phyloP scores from a whole-genome alignment of 2,888 invertebrate genomes.

The Lasioglossum marginatum region DNA sequence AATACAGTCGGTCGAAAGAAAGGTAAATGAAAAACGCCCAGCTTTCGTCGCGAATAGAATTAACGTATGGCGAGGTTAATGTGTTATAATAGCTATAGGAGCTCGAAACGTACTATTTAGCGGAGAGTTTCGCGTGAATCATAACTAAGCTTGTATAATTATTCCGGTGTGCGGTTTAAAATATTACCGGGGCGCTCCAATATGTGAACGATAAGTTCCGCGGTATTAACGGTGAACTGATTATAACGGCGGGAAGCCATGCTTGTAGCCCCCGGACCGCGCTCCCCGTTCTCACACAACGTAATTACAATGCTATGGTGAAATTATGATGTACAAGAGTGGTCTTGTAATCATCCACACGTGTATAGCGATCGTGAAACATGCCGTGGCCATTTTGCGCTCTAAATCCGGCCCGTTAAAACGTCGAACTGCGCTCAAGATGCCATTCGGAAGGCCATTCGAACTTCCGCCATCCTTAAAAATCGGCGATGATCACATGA shows the following conservation, averaged over 20 bases:
- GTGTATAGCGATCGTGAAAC: neutral
- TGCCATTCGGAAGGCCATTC: neutral
- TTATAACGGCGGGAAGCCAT: conserved; percentile 26
- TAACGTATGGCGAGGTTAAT: neutral
- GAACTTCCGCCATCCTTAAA: neutral
- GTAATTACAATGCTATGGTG: conserved; percentile 25
- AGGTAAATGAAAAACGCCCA: neutral
- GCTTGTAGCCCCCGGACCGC: neutral
- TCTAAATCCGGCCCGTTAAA: neutral
- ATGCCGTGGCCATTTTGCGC: conserved; percentile 5
- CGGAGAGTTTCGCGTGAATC: conserved; percentile 10
- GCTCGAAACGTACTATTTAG: conserved; percentile 6
- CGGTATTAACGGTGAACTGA: conserved; percentile 41
- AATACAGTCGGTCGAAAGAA: neutral
- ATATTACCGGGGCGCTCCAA: conserved; percentile 20
- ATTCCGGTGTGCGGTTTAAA: conserved; percentile 15
- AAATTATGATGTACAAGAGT: conserved; percentile 33
- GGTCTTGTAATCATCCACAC: conserved; percentile 8
- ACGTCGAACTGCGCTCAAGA: neutral
- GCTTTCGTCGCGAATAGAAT: neutral
- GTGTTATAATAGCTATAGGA: neutral
- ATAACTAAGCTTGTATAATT: conserved; percentile 6
- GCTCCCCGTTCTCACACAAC: neutral
- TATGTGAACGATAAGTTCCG: conserved; percentile 32
- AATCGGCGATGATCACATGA: neutral